phyloP scores from a whole-genome alignment of 2,113 vertebrate genomes.

The Sturnira hondurensis region DNA sequence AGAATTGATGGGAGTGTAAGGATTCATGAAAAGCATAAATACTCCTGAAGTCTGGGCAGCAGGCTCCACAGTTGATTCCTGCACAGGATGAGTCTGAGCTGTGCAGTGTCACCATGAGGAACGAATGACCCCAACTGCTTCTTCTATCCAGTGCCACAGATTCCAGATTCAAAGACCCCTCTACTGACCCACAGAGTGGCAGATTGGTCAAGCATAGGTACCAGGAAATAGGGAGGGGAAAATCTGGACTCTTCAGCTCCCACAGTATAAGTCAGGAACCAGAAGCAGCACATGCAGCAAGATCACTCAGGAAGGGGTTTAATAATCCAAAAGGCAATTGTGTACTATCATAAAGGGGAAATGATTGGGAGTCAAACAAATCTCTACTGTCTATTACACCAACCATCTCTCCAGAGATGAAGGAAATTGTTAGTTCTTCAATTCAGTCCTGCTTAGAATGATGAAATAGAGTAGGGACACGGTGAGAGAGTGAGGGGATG shows the following conservation, averaged over 20 bases:
- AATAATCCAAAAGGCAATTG: neutral
- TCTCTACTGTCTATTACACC: neutral
- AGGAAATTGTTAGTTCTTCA: neutral
- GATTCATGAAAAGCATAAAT: neutral
- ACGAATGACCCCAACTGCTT: neutral
- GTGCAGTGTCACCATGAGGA: neutral
- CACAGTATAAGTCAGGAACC: neutral
- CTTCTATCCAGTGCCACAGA: neutral
- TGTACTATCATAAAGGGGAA: neutral
- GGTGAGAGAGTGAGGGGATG: neutral
- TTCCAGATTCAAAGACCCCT: neutral
- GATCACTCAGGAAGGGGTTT: neutral
- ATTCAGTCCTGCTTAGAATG: neutral
- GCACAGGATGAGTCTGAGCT: neutral
- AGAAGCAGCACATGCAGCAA: neutral
- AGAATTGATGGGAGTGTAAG: neutral
- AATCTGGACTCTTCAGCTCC: neutral
- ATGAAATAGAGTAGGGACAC: neutral
- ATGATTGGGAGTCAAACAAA: neutral
- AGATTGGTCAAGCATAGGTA: neutral
- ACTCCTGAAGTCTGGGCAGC: neutral
- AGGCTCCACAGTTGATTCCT: neutral
- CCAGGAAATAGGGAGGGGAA: neutral
- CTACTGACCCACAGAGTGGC: neutral
- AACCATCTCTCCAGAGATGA: neutral